Conservation (phyloP, 1,140 invertebrate species). For the Himalopsyche phryganea region DNA sequence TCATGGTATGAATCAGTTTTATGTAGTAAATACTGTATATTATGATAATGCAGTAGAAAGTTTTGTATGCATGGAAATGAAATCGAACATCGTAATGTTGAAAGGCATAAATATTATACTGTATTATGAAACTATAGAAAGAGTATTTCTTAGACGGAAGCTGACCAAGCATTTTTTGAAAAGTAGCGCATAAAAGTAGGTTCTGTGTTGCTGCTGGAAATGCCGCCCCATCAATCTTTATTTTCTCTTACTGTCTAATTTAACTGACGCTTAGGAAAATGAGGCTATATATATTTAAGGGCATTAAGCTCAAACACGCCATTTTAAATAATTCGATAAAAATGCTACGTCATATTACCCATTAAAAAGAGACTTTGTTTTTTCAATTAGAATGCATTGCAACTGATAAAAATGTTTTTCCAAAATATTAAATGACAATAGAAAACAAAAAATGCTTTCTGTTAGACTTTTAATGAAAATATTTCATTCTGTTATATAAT, state of each 20-base stretch:
- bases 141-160: not conserved
- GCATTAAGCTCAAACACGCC: conserved; percentile 15
- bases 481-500: too few species aligned
- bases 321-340: conserved; percentile 25
- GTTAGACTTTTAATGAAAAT: too few species aligned
- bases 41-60: too few species aligned
- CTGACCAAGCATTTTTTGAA: conserved; percentile 23
- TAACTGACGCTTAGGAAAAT: conserved; percentile 22
- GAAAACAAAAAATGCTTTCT: too few species aligned
- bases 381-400: not conserved
- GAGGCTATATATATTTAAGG: conserved; percentile 12
- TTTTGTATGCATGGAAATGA: too few species aligned
- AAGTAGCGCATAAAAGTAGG: conserved; percentile 4
- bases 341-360: conserved; percentile 25
- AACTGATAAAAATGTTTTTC: too few species aligned
- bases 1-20: too few species aligned
- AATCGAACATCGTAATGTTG: too few species aligned
- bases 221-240: conserved; percentile 26
- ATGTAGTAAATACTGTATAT: too few species aligned
- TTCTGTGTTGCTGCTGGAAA: not conserved
- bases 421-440: too few species aligned
- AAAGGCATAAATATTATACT: too few species aligned
- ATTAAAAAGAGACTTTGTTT: conserved; percentile 1
- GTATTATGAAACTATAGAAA: too few species aligned
- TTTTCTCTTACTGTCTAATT: conserved; percentile 29